Evolutionary conservation across 2,888 invertebrate species (phyloP), one percentile per base, ranked within the genome.

Genomic region (Thelaira solivaga): DNA sequence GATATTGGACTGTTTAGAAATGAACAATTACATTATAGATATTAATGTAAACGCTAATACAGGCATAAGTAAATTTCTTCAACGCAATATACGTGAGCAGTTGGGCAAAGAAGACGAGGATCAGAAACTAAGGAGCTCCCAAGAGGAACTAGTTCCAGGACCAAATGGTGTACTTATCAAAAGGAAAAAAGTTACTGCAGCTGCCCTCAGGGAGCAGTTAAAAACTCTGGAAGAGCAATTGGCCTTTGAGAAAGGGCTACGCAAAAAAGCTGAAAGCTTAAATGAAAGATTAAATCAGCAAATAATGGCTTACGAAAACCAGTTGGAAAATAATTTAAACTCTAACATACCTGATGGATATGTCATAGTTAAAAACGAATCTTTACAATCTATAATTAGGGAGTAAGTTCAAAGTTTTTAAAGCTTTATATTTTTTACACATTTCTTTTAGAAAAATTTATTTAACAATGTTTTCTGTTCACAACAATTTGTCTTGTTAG

Each of bases 31-130:
- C 0, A 87, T 95, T n/a, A 91, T 91, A 43, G 90, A 95, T 6
- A 89, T 94, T 18, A 95, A 95, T 85, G 88, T 94, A 74, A 89
- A 93, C 49, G 90, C 91, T 81, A 95, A 95, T 83, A 57, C 86
- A 0, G 90, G 90, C 7, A 86, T 93, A 5, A 88, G 90, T 29
- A 88, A 88, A 34, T 91, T 91, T 22, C 84, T 90, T 2, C 84
- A 90, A 47, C 88, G 90, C 8, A 90, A 86, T 49, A 86, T 92
- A 57, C 88, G 90, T 2, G 85, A 90, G 0, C 89, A 90, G 1
- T 84, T 93, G 2, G 89, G 90, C 6, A 85, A 85, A 55, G 85
- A 85, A 29, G 84, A 87, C 83, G 81, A 86, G 20, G 84, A 85
- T 83, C 68, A 78, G 31, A 75, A 74, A 11, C 57, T 81, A 43